Base-by-base conservation (phyloP, 2,888 invertebrate genomes). In the Acanthosoma haemorrhoidale region DNA sequence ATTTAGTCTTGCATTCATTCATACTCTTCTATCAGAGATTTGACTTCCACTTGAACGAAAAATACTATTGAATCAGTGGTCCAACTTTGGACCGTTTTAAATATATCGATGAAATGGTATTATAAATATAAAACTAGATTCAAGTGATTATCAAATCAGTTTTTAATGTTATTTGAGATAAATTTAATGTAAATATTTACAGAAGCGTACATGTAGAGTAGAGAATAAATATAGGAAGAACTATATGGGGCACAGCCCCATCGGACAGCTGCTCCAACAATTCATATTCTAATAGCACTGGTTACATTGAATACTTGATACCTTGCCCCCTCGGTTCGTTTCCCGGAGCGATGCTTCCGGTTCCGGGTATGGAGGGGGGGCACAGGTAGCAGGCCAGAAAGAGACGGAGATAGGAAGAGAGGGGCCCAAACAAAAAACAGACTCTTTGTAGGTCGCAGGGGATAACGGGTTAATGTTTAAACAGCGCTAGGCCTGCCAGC, bases 301-400 rank as follows among this genome's bases (percentile, higher is more conserved):
- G 72, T 70, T 70, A 72, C 72, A 68, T 70, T 72, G 70, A 70
- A 72, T 70, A 72, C 70, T 68, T 63, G 67, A 72, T 72, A 70
- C 67, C 59, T 58, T 69, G 64, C 57, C 36, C 39, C 8, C 31
- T 13, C 29, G 59, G 66, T 18, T 39, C 59, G 31, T 58, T 68
- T 60, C 68, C 41, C 68, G 32, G 60, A 21, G 15, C 4, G 11
- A 18, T 29, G 38, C 59, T 59, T 39, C 51, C 68, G 70, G 67
- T 72, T 70, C 69, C 70, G 59, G 51, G 41, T 39, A 59, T 58
- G 18, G 61, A 43, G 68, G 63, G 43, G 70, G 32, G 21, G 13
- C 4, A 36, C 39, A 38, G 64, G 67, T 69, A 64, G 64, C 68
- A 38, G 70, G n/a, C 21, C 8, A 51, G 34, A 31, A 32, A 32